phyloP scores from a whole-genome alignment of 2,113 vertebrate genomes.

The Malaclemys terrapin region DNA sequence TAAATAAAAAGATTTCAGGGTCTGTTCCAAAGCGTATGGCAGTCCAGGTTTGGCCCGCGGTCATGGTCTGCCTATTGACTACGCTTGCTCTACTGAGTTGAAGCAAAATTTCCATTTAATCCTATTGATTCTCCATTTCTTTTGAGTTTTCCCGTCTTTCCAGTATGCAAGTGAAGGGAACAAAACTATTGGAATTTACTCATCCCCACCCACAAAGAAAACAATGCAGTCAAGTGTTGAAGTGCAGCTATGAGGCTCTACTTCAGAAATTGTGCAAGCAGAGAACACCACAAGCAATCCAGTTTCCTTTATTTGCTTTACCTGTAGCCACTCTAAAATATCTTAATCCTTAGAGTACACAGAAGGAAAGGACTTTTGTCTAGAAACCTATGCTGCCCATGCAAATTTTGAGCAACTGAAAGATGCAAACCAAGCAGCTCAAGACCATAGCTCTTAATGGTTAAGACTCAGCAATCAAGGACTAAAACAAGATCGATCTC shows the following conservation, averaged over 20 bases:
- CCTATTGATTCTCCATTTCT: background rate
- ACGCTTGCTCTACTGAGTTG: background rate
- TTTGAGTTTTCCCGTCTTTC: background rate
- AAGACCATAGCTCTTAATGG: background rate
- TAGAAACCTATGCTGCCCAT: fast-evolving
- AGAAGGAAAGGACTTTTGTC: background rate
- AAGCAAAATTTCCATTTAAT: fast-evolving
- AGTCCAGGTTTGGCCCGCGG: background rate
- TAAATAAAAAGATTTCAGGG: background rate
- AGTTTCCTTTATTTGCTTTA: background rate
- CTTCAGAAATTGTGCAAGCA: background rate
- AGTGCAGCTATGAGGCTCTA: background rate
- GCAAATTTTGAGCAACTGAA: background rate
- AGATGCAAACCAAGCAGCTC: background rate
- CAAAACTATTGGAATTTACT: background rate
- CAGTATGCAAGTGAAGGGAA: background rate
- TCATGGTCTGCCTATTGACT: too few relatives aligned
- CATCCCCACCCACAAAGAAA: background rate
- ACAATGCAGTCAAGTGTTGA: background rate
- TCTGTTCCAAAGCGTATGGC: background rate
- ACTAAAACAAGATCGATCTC: background rate
- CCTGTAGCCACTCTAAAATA: background rate
- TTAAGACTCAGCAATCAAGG: background rate
- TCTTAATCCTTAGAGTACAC: background rate
- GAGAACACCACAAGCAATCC: background rate